phyloP scores from a whole-genome alignment of 2,113 vertebrate genomes.

The Phalacrocorax carbo region DNA sequence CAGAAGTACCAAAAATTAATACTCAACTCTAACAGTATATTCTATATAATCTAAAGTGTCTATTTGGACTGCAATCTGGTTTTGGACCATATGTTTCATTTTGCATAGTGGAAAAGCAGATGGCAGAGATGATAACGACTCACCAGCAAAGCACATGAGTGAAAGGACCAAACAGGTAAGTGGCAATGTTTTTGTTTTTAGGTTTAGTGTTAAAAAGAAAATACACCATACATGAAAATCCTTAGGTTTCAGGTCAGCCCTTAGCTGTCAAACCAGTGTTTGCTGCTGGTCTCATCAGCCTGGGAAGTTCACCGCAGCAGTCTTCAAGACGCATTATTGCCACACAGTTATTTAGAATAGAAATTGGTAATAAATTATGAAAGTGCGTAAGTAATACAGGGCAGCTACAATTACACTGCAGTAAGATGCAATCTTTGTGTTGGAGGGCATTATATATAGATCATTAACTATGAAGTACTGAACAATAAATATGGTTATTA shows the following conservation, averaged over 20 bases:
- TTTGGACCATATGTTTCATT: neutral
- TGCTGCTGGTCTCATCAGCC: neutral
- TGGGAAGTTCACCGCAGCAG: neutral
- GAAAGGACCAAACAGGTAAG: neutral
- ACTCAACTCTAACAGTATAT: neutral
- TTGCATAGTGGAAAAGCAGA: neutral
- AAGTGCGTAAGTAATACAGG: neutral
- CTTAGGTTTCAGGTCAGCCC: neutral
- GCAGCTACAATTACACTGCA: neutral
- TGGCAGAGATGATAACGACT: neutral
- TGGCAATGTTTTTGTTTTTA: neutral
- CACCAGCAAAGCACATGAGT: neutral
- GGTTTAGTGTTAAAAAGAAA: neutral
- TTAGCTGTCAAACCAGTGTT: neutral
- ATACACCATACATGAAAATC: neutral
- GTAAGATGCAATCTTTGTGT: neutral
- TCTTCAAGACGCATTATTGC: neutral
- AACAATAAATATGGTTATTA: conserved; percentile 44
- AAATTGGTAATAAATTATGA: conserved; percentile 5
- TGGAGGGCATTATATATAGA: neutral
- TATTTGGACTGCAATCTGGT: neutral
- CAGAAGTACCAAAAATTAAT: neutral
- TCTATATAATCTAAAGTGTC: neutral
- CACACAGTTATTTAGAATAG: neutral
- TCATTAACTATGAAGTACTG: conserved; percentile 9